Evolutionary conservation across 2,888 invertebrate species (phyloP).

Genomic region (Drosophila robusta): DNA sequence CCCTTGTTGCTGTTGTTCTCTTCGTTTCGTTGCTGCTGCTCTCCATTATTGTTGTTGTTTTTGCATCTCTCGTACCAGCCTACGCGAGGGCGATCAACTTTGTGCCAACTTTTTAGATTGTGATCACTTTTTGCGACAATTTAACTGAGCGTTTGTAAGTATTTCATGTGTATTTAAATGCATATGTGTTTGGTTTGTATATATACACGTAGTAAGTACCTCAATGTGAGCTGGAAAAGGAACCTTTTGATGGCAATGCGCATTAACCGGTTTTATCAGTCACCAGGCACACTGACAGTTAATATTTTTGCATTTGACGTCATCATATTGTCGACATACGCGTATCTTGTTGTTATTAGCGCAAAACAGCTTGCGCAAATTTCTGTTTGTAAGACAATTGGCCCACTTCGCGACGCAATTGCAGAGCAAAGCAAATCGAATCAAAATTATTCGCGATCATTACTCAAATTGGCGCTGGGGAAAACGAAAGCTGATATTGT

Average conservation of each 20-base stretch:
- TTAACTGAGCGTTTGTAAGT: slow-evolving; percentile 41
- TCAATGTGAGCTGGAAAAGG: slow-evolving; percentile 8
- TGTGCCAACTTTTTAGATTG: slow-evolving; percentile 41
- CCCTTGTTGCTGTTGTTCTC: slow-evolving; percentile 43
- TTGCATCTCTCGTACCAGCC: slow-evolving; percentile 69
- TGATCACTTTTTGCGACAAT: slow-evolving; percentile 56
- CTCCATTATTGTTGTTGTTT: slow-evolving; percentile 17
- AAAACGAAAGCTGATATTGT: slow-evolving; percentile 40
- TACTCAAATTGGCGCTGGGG: slow-evolving; percentile 58
- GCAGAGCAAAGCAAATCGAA: slow-evolving; percentile 19
- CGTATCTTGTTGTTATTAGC: slow-evolving; percentile 25
- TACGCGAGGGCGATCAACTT: slow-evolving; percentile 80
- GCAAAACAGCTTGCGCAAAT: slow-evolving; percentile 24
- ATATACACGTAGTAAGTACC: slow-evolving; percentile 1
- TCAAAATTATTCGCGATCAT: slow-evolving; percentile 8
- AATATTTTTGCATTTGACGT: slow-evolving; percentile 51
- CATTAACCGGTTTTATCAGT: slow-evolving; percentile 66
- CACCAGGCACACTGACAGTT: slow-evolving; percentile 15
- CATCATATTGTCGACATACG: slow-evolving; percentile 28
- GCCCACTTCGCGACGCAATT: slow-evolving; percentile 54
- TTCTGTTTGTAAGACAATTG: slow-evolving; percentile 34
- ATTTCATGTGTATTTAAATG: slow-evolving; percentile 25
- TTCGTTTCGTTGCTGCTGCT: slow-evolving; percentile 16
- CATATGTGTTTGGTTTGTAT: not conserved
- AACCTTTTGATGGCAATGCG: slow-evolving; percentile 54